phyloP scores from a whole-genome alignment of 1,140 invertebrate genomes.

The Hirudo medicinalis region DNA sequence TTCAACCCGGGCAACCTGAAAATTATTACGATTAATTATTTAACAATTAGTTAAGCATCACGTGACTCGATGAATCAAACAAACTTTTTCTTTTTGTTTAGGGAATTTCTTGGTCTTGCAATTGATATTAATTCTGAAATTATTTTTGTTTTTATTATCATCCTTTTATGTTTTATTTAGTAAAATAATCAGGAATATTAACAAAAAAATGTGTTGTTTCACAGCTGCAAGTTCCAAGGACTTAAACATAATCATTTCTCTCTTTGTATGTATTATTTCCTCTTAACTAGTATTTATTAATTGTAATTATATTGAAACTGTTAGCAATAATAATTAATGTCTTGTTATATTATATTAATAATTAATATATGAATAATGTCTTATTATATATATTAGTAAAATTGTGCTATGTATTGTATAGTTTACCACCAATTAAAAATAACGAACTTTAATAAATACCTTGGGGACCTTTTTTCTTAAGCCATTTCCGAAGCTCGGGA shows the following conservation, averaged over 20 bases:
- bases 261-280: too few species aligned
- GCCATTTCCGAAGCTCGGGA: conserved; percentile 45
- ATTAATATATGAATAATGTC: background rate
- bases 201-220: too few species aligned
- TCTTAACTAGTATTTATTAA: background rate
- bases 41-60: background rate
- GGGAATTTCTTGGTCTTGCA: background rate
- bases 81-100: conserved; percentile 4
- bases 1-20: conserved; percentile 10
- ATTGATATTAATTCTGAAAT: background rate
- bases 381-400: background rate
- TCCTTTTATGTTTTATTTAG: background rate
- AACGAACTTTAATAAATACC: background rate
- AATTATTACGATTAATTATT: too few species aligned
- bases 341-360: background rate
- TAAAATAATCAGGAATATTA: too few species aligned
- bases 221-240: too few species aligned
- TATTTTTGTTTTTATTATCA: background rate
- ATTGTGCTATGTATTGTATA: background rate
- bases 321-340: background rate
- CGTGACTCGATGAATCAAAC: background rate
- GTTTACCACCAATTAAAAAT: background rate
- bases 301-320: background rate
- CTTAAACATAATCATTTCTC: too few species aligned
- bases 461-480: conserved; percentile 33